Evolutionary conservation across 37 sponge, comb jelly and placozoan genomes (phyloP).

Genomic region (Cladorhizidae sp.): DNA sequence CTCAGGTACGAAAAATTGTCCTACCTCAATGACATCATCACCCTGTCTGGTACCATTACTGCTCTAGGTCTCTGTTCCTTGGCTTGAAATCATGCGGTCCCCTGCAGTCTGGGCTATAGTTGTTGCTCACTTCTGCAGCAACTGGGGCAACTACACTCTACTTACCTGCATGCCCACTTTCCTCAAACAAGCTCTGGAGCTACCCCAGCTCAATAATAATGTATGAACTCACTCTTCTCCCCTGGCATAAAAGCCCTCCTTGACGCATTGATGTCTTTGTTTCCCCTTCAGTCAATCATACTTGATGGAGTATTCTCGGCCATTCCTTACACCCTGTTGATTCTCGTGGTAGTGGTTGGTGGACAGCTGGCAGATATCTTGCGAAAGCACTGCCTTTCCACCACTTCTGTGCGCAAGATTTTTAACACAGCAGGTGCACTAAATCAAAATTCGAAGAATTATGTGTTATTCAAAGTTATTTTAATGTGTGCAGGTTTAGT

Average conservation of each 20-base stretch:
- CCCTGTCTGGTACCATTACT: background rate
- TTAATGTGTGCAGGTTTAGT: constrained; percentile 41
- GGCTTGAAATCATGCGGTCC: constrained; percentile 73
- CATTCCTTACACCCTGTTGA: constrained; percentile 63
- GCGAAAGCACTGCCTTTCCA: constrained; percentile 47
- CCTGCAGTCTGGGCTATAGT: constrained; percentile 84
- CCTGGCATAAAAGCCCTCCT: background rate
- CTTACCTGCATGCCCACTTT: constrained; percentile 90
- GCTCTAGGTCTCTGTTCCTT: constrained; percentile 40
- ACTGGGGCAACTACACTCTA: constrained; percentile 91
- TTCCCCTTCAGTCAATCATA: constrained; percentile 28
- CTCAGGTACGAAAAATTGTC: constrained; percentile 3
- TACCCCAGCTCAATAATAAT: background rate
- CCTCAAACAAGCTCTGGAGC: constrained; percentile 53
- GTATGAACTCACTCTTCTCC: background rate
- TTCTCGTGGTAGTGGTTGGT: constrained; percentile 19
- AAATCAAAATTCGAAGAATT: background rate
- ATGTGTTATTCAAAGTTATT: background rate
- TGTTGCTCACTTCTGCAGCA: constrained; percentile 77
- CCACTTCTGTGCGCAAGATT: constrained; percentile 64
- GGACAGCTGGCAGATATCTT: constrained; percentile 75
- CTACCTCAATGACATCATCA: too few relatives aligned
- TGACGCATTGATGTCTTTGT: background rate
- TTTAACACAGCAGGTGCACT: constrained; percentile 44
- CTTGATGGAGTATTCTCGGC: constrained; percentile 78